Base-by-base conservation (phyloP, 1,140 invertebrate genomes). In the Cydia fagiglandana region DNA sequence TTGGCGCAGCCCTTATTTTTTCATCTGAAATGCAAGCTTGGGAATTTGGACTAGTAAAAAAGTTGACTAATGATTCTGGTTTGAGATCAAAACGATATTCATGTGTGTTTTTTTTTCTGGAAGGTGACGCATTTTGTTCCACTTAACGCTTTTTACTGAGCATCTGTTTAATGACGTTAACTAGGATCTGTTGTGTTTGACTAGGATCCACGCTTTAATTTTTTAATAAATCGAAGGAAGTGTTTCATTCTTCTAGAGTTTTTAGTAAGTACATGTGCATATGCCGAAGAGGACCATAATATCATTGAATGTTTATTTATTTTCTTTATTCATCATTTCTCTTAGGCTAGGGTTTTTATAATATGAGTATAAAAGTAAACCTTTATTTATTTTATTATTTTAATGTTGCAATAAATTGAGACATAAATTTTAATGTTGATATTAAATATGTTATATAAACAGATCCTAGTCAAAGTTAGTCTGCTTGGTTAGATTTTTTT, bases 41-140 rank as follows among this genome's bases (percentile, higher is more conserved):
- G 30, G n/a, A 45, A 30, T 68, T 64, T n/a, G 13, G 34, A 61
- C 53, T 76, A 84, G 78, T 87, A 89, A 91, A 92, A 90, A 92
- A 88, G 83, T 91, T 92, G 88, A 92, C 89, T 91, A 92, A 92
- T 90, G 91, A 91, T 90, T 89, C 87, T 91, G 86, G 88, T 90
- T 89, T 87, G 83, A 85, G 83, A 91, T 92, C 90, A 90, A 90
- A 70, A 70, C 34, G 34, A 92, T 88, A 92, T 92, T 91, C 90
- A 91, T 92, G 85, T 77, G 82, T 84, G 88, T 41, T 41, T 90
- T 91, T 90, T 88, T 88, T 24, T 79, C 76, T 79, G 78, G 82
- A 79, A 81, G 75, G 74, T 80, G 82, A 86, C 83, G 81, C 83
- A 86, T 91, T 90, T 92, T 92, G 89, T 89, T 91, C 89, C 89